Percentiles rank a stretch among this genome's conserved stretches.
Evolutionary conservation across 2,797 vertebrate genomes (phyloP).

Genomic region (Zenarchopterus dispar): DNA sequence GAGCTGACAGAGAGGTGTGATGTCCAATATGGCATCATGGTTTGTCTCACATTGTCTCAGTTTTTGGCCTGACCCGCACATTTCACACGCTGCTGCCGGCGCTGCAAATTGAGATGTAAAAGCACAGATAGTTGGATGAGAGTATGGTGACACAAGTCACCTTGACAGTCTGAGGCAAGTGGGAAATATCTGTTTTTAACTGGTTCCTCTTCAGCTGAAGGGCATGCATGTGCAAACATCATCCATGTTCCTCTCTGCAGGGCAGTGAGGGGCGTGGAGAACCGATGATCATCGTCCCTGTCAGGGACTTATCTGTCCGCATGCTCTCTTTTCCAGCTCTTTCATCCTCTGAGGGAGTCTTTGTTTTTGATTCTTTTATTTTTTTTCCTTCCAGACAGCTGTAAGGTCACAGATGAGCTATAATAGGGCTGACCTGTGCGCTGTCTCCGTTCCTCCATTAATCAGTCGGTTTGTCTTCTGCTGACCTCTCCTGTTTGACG

Average conservation of each 20-base stretch:
- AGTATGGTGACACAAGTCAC: constrained; percentile 33
- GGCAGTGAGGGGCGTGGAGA: constrained; percentile 22
- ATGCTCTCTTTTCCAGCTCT: constrained; percentile 6
- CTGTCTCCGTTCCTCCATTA: constrained; percentile 35
- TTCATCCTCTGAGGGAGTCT: too few species aligned
- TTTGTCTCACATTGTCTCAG: constrained; percentile 59
- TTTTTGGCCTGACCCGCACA: constrained; percentile 24
- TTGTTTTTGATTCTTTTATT: background rate
- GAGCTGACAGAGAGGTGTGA: constrained; percentile 54
- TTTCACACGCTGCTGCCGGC: constrained; percentile 26
- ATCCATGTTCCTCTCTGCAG: constrained; percentile 3
- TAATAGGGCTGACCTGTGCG: constrained; percentile 20
- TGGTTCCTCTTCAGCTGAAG: constrained; percentile 7
- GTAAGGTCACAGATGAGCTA: constrained; percentile 39
- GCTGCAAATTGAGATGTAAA: constrained; percentile 51
- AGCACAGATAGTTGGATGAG: constrained; percentile 2
- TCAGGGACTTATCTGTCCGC: constrained; percentile 25
- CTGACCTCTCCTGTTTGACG: constrained; percentile 13
- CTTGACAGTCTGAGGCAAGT: constrained; percentile 34
- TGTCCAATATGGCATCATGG: constrained; percentile 37
- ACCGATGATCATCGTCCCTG: constrained; percentile 46
- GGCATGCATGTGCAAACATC: background rate
- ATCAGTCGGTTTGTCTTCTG: constrained; percentile 7
- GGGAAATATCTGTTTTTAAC: constrained; percentile 12
- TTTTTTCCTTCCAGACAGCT: background rate